Evolutionary conservation across 2,113 vertebrate genomes (phyloP), one percentile per base, ranked within the genome.

Genomic region (Nothoprocta perdicaria): DNA sequence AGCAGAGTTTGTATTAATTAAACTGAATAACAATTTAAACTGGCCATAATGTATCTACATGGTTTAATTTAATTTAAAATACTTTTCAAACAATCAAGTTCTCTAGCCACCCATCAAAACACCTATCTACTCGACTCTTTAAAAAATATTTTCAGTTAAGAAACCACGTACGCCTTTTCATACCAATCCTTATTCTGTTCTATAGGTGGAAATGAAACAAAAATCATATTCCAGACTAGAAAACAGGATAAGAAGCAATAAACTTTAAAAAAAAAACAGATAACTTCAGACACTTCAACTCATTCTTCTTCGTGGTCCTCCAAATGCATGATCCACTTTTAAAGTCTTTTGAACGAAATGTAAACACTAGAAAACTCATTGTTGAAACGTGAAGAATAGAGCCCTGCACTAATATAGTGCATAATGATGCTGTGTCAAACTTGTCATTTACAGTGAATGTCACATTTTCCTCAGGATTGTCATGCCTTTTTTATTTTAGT

Each of bases 321-420:
- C 97, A 96, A 98, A 97, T 92, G 96, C 86, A 94, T 94, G 93
- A 97, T 97, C 95, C 81, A 80, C 83, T 93, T 92, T 95, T 91
- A 92, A 95, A 97, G 95, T 97, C 93, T 97, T 84, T 96, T 89
- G 96, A 97, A 95, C 89, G 60, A 97, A 97, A 97, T 98, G 97
- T 97, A 98, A 98, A 98, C 97, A 98, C 97, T 98, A 98, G 97
- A 98, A 98, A 99, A 99, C 96, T 97, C 95, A 98, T 98, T 97
- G 96, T 90, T 98, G 97, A 98, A 97, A 97, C 88, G 97, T 98
- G 98, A 96, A 97, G 96, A 97, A 97, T 97, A 96, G 94, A 97
- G 97, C 96, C 89, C 96, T 98, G 98, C 99, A 99, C 99, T 99
- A 99, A 99, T 98, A 98, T 99, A 99, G 99, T 99, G 99, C 99